These are phyloP conservation scores for Hesperia comma DNA, from an alignment of 2,888 invertebrate genomes.

Conservation along the genomic window DNA sequence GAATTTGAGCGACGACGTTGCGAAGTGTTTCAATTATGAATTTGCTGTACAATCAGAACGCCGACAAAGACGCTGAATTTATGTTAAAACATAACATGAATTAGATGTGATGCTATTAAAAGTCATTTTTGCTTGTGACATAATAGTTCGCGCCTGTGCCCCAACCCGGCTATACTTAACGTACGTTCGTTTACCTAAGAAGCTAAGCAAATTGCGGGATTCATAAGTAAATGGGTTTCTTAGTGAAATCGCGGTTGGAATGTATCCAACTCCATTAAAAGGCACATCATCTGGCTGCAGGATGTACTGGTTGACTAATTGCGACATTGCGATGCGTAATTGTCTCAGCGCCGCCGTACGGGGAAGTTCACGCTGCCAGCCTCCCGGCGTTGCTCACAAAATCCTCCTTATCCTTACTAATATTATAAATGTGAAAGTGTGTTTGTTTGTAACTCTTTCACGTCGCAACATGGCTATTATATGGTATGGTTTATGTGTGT, in stretches of 20 bases:
- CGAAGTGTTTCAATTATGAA: too few relatives aligned
- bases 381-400: not conserved
- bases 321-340: constrained; percentile 36
- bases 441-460: too few relatives aligned
- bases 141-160: not conserved
- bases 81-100: too few relatives aligned
- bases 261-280: constrained; percentile 38
- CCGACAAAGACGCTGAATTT: too few relatives aligned
- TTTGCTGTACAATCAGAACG: too few relatives aligned
- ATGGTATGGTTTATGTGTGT: too few relatives aligned
- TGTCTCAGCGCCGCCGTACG: constrained; percentile 11
- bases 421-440: too few relatives aligned
- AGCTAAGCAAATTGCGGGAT: constrained; percentile 30
- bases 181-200: constrained; percentile 23
- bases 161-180: not conserved
- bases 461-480: too few relatives aligned
- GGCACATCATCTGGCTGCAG: constrained; percentile 27
- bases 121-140: not conserved
- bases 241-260: constrained; percentile 30
- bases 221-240: constrained; percentile 35
- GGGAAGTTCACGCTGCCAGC: not conserved
- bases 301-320: constrained; percentile 34
- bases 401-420: too few relatives aligned
- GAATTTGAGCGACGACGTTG: too few relatives aligned
- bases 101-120: too few relatives aligned